Percentiles rank a stretch among this genome's conserved stretches.
phyloP scores from a whole-genome alignment of 1,140 invertebrate genomes.

The Bombus waltoni region DNA sequence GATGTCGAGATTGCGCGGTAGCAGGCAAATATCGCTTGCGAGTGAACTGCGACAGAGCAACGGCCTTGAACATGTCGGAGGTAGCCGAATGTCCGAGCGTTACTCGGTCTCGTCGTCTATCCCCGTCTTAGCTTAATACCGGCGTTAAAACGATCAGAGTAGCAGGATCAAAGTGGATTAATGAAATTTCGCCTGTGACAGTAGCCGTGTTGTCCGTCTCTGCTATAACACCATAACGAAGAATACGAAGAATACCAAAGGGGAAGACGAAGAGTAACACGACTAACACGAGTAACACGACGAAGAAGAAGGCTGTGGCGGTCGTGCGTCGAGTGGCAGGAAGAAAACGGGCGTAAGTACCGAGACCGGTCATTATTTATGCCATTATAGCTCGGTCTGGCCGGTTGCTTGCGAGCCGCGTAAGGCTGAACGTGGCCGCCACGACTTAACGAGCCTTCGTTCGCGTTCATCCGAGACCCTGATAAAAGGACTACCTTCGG shows the following conservation, averaged over 20 bases:
- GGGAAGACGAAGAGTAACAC: background rate
- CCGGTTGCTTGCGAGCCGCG: slow-evolving; percentile 37
- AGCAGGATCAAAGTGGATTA: slow-evolving; percentile 44
- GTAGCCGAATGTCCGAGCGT: too few relatives aligned
- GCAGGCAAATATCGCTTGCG: too few relatives aligned
- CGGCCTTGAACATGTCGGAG: too few relatives aligned
- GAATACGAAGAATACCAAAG: background rate
- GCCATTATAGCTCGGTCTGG: slow-evolving; percentile 61
- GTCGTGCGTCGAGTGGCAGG: slow-evolving; percentile 51
- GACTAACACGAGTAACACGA: background rate
- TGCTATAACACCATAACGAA: slow-evolving; percentile 6
- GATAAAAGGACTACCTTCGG: slow-evolving; percentile 56
- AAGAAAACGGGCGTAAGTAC: slow-evolving; percentile 54
- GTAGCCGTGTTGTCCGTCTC: slow-evolving; percentile 31
- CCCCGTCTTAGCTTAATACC: too few relatives aligned
- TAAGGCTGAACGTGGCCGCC: slow-evolving; percentile 41
- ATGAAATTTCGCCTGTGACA: slow-evolving; percentile 45
- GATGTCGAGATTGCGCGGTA: too few relatives aligned
- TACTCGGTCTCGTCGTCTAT: too few relatives aligned
- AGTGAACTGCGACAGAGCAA: too few relatives aligned
- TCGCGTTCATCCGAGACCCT: slow-evolving; percentile 51
- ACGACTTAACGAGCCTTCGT: slow-evolving; percentile 66
- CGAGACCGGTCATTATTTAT: slow-evolving; percentile 62
- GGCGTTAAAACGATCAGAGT: slow-evolving; percentile 9
- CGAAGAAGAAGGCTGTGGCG: slow-evolving; percentile 17